phyloP scores from a whole-genome alignment of 2,113 vertebrate genomes.

The Vireo altiloquus region DNA sequence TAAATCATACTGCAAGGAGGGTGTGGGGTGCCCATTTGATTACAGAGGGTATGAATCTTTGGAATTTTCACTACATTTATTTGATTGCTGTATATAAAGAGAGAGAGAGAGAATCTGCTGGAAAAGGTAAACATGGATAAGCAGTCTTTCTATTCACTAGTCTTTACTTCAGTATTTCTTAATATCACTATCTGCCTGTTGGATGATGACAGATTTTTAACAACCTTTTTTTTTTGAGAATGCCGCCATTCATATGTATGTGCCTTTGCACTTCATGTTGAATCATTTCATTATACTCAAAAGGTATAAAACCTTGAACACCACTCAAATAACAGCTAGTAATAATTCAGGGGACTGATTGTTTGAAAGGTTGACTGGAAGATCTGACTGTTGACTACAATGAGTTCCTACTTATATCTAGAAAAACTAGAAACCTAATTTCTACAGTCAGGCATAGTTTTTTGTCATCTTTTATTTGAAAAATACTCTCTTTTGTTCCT shows the following conservation, averaged over 20 bases:
- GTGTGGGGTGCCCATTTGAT: not conserved
- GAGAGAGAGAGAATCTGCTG: not conserved
- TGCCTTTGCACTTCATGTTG: not conserved
- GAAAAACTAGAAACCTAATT: not conserved
- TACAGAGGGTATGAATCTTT: not conserved
- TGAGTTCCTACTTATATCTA: not conserved
- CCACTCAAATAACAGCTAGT: not conserved
- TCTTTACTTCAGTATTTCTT: not conserved
- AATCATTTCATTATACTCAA: not conserved
- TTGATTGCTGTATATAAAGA: not conserved
- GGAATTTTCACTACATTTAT: not conserved
- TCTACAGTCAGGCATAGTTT: not conserved
- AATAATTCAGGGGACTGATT: not conserved
- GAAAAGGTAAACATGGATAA: not conserved
- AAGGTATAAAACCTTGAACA: not conserved
- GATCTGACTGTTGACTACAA: not conserved
- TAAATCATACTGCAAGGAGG: not conserved
- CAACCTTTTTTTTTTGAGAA: not conserved
- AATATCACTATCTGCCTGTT: not conserved
- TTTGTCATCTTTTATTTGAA: not conserved
- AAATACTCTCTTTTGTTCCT: not conserved
- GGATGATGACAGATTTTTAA: not conserved
- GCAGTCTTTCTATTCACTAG: not conserved
- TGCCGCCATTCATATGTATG: not conserved
- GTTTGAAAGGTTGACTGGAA: not conserved